Conservation (phyloP, 2,797 vertebrate species). For the Agapornis canus region DNA sequence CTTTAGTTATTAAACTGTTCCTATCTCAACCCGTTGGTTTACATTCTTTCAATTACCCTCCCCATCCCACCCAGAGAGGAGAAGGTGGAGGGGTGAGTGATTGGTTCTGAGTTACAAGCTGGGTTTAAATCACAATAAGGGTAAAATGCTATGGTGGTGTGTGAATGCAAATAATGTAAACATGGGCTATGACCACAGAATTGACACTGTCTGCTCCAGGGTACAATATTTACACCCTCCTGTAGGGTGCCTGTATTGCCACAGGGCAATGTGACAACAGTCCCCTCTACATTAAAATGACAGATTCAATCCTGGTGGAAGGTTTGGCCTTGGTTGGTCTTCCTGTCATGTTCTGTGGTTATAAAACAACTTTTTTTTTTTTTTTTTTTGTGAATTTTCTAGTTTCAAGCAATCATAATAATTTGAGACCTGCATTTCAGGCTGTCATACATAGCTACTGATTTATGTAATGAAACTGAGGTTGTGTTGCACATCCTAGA, state of each 20-base stretch:
- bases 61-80: not conserved
- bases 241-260: not conserved
- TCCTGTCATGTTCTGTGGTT: not conserved
- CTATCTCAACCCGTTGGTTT: not conserved
- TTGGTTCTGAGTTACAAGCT: not conserved
- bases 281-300: not conserved
- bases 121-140: not conserved
- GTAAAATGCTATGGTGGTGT: not conserved
- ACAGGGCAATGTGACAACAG: no score
- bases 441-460: not conserved
- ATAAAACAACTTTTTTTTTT: not conserved
- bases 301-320: not conserved
- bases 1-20: not conserved
- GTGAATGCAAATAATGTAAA: not conserved
- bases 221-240: not conserved
- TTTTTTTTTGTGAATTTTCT: not conserved
- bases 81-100: not conserved
- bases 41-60: not conserved
- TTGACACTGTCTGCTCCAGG: not conserved
- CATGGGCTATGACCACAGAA: not conserved
- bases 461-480: not conserved
- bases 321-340: not conserved
- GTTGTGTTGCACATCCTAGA: not conserved
- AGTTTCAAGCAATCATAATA: not conserved
- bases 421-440: not conserved